Base-by-base conservation (phyloP, 1,140 invertebrate genomes). In the Tyrophagus putrescentiae region DNA sequence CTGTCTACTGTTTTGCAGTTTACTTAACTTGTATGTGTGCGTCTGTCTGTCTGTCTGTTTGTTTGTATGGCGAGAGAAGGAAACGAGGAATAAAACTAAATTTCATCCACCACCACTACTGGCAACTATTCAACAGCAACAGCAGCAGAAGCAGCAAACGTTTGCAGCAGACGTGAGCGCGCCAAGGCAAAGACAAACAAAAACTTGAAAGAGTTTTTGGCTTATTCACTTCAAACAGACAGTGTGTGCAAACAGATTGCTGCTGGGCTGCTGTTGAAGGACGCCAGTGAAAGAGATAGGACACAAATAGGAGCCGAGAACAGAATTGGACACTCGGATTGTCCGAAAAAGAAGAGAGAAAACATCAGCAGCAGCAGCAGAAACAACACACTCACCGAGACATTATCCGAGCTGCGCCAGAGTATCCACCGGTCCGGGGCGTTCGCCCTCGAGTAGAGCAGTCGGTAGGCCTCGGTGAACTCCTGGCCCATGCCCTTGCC, bases 401-500 rank as follows among this genome's bases (percentile, higher is more conserved):
- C 31, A 16, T 34, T 34, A 32, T 54, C 28, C 25, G 13, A 54
- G 39, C 52, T 54, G 32, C 39, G 32, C 52, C 52, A 54, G n/a
- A 27, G 9, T n/a, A 33, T 54, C 52, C 41, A 44, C 28, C 41
- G 34, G 2, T 21, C 31, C 11, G 27, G 25, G 3, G 18, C 41
- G 3, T 16, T 31, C 13, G 56, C 21, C 1, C 60, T 23, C 16
- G 60, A 89, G 71, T 94, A 96, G 68, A 94, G 88, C 61, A 96
- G 70, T 67, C 87, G 80, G 73, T 91, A 95, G 53, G 83, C 78
- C 70, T 91, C 86, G 1, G 87, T 84, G 71, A 83, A 96, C 73
- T 96, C 91, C 68, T 84, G 80, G 5, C 91, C 91, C 68, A 88
- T 81, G 64, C 90, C 89, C 73, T 92, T 91, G 32, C 87, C 89